A percentile compares a stretch with the other conserved stretches of the same genome.
Evolutionary conservation across 2,113 vertebrate genomes (phyloP).

Genomic region (Abramis brama): DNA sequence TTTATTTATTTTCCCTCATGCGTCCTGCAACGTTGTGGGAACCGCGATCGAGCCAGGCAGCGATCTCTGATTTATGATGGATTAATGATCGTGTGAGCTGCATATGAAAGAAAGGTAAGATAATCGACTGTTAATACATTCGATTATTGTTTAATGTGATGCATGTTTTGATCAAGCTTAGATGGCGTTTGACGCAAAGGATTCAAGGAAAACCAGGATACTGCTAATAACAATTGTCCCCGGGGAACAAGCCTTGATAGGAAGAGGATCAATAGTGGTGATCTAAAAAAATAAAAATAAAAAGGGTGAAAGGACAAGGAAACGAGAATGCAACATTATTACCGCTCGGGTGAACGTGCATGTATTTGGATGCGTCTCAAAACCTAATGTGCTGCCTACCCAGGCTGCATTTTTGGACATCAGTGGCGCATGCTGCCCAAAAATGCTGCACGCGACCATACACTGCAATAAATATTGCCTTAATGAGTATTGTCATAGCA

Average conservation of each 20-base stretch:
- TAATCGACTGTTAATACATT: not conserved
- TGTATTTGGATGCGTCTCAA: slow-evolving; percentile 36
- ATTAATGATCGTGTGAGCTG: slow-evolving; percentile 56
- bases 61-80: slow-evolving; percentile 58
- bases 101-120: slow-evolving; percentile 60
- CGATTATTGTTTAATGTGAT: not conserved
- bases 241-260: not conserved
- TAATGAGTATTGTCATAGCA: too few relatives aligned
- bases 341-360: slow-evolving; percentile 15
- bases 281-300: not conserved
- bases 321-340: slow-evolving; percentile 21
- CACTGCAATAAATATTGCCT: not conserved
- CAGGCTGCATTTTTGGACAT: slow-evolving; percentile 5
- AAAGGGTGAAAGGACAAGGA: not conserved
- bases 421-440: not conserved
- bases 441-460: not conserved
- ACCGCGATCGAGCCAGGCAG: slow-evolving; percentile 52
- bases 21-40: slow-evolving; percentile 57
- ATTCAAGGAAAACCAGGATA: not conserved
- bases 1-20: slow-evolving; percentile 57
- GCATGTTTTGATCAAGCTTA: slow-evolving; percentile 22
- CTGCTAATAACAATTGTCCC: slow-evolving; percentile 4
- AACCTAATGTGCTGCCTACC: not conserved
- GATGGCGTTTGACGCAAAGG: slow-evolving; percentile 14
- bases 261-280: slow-evolving; percentile 4